Percentiles rank a stretch among this genome's conserved stretches.
Conservation (phyloP, 2,113 vertebrate species). For the Corythornis cristatus region DNA sequence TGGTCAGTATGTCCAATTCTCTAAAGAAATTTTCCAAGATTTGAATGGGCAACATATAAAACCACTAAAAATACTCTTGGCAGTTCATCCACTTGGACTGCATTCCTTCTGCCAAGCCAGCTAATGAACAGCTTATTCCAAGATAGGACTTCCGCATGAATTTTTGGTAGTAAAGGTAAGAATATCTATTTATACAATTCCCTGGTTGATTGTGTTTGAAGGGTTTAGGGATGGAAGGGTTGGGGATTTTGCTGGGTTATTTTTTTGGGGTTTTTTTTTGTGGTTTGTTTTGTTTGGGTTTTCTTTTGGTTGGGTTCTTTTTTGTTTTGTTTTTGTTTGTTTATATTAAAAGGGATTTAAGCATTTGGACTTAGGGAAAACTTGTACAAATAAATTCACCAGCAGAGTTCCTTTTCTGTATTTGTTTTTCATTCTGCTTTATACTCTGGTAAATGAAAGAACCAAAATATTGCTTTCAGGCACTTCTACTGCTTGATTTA, state of each 20-base stretch:
- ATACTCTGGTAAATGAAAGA: not conserved
- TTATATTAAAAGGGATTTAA: not conserved
- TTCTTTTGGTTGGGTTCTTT: not conserved
- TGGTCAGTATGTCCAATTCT: constrained; percentile 68
- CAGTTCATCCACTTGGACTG: constrained; percentile 50
- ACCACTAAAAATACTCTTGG: constrained; percentile 70
- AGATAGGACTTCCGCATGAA: constrained; percentile 67
- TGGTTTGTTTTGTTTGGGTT: not conserved
- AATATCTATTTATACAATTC: constrained; percentile 65
- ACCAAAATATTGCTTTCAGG: not conserved
- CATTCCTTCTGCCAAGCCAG: constrained; percentile 61
- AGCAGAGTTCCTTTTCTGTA: not conserved
- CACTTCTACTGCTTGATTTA: not conserved
- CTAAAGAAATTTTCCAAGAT: constrained; percentile 69
- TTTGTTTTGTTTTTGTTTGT: not conserved
- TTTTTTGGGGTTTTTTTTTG: not conserved
- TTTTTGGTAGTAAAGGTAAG: constrained; percentile 66
- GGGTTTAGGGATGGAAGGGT: not conserved
- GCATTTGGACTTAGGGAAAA: not conserved
- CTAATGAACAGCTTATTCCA: constrained; percentile 70
- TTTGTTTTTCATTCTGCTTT: not conserved
- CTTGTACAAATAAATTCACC: not conserved
- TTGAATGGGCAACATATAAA: constrained; percentile 68
- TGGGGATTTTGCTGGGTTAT: not conserved
- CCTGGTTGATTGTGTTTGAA: constrained; percentile 30